Conservation (phyloP, 1,140 invertebrate genomes). For the Neodiprion lecontei region DNA sequence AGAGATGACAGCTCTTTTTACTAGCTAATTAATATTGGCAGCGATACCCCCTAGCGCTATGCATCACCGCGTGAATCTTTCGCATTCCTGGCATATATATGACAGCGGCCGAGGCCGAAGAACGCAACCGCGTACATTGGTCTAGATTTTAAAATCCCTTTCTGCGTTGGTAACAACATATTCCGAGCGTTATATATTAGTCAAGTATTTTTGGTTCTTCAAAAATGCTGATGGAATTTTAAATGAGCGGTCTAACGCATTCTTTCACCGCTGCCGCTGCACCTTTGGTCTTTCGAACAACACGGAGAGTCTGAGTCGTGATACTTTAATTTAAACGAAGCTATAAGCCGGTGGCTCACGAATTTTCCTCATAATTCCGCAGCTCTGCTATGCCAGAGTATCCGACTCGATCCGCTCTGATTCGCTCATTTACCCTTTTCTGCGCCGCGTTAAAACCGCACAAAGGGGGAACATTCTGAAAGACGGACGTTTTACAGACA, state of each 20-base stretch:
- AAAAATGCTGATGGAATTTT: constrained; percentile 29
- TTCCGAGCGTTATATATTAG: constrained; percentile 43
- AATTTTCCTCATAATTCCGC: no score
- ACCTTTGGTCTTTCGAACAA: background rate
- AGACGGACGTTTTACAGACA: no score
- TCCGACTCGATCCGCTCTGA: no score
- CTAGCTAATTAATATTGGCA: constrained; percentile 2
- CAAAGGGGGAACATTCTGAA: no score
- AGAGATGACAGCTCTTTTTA: constrained; percentile 5
- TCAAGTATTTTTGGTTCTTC: constrained; percentile 41
- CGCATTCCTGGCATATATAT: background rate
- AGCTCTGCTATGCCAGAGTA: no score
- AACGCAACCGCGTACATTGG: background rate
- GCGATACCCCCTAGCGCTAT: background rate
- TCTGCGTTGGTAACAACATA: constrained; percentile 27
- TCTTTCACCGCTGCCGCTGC: constrained; percentile 23
- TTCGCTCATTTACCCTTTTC: no score
- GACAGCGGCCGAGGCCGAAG: background rate
- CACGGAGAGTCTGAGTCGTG: background rate
- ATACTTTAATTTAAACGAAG: background rate
- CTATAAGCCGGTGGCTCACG: no score
- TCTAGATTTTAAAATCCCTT: background rate
- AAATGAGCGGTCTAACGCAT: constrained; percentile 31
- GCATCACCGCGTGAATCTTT: constrained; percentile 4
- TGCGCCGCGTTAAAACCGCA: no score